Evolutionary conservation across 2,797 vertebrate species (phyloP).

Genomic region (Furcifer pardalis): DNA sequence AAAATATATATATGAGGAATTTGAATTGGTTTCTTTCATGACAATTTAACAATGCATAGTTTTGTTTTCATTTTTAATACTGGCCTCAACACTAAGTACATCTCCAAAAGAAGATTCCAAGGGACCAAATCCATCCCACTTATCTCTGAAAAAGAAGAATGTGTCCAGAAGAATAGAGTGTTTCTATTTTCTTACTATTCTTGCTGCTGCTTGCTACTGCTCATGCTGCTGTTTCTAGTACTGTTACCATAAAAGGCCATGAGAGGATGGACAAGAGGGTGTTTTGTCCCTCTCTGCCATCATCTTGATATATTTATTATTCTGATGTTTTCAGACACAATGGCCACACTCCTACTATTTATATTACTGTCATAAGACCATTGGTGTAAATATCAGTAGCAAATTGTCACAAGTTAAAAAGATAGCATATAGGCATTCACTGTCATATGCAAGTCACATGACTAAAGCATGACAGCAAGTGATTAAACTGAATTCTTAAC

Average conservation of each 20-base stretch:
- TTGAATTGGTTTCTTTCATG: slow-evolving; percentile 51
- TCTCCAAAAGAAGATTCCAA: not conserved
- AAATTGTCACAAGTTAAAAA: too few relatives aligned
- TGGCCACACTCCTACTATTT: too few relatives aligned
- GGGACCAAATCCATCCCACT: not conserved
- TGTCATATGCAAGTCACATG: too few relatives aligned
- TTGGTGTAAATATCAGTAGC: too few relatives aligned
- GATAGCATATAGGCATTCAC: too few relatives aligned
- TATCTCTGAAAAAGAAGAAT: not conserved
- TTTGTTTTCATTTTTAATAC: not conserved
- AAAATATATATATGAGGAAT: slow-evolving; percentile 63
- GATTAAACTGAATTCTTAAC: too few relatives aligned
- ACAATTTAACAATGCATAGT: slow-evolving; percentile 14
- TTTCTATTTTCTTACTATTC: not conserved
- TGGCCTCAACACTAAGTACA: slow-evolving; percentile 29
- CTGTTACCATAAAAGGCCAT: not conserved
- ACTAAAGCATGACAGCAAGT: too few relatives aligned
- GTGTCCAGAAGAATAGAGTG: not conserved
- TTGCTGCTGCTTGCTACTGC: not conserved
- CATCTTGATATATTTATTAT: too few relatives aligned
- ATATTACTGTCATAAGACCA: too few relatives aligned
- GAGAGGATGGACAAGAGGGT: not conserved
- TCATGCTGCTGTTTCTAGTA: not conserved
- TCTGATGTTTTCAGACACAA: too few relatives aligned
- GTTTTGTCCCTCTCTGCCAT: too few relatives aligned